Base-by-base conservation (phyloP, 2,888 invertebrate species). In the Nudaria mundana region DNA sequence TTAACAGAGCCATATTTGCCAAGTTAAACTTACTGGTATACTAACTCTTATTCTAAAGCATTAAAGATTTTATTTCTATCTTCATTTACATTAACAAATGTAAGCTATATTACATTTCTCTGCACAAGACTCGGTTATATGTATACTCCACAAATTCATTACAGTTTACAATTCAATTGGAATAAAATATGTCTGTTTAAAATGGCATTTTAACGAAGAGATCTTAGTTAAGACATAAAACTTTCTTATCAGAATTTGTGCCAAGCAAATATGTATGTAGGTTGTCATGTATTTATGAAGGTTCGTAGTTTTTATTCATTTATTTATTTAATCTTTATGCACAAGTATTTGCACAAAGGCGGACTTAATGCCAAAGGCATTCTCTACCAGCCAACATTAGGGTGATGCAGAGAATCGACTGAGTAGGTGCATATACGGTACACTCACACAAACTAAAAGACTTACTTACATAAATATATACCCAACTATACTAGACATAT, bases 111-210 rank as follows among this genome's bases (percentile, higher is more conserved):
- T 41, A 39, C 15, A 41, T 39, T 45, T 56, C 39, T 46, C 46
- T 36, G 36, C 23, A 10, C 22, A 30, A 37, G 20, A 25, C 30
- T 37, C 30, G 34, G 47, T 38, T 34, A 22, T 36, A 37, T 24
- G 26, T 14, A 8, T 7, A 14, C 16, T 25, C 32, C 37, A 48
- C 26, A 37, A 45, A 40, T 52, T 37, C 31, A 42, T 48, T 40
- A 45, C 0, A 1, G 22, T 14, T 44, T 12, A 46, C 43, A 42
- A 40, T 42, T 48, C 25, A 44, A 52, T 50, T 52, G 46, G 11
- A 52, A 56, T 52, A 42, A 53, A 42, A 47, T 53, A 41, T 44
- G 31, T 34, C 28, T 5, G 25, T 43, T 44, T 50, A 45, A 44
- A 44, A 53, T 53, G 37, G 33, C 29, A 40, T 35, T 39, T 41